Evolutionary conservation across 2,113 vertebrate genomes (phyloP).

Genomic region (Rhagologus leucostigma): DNA sequence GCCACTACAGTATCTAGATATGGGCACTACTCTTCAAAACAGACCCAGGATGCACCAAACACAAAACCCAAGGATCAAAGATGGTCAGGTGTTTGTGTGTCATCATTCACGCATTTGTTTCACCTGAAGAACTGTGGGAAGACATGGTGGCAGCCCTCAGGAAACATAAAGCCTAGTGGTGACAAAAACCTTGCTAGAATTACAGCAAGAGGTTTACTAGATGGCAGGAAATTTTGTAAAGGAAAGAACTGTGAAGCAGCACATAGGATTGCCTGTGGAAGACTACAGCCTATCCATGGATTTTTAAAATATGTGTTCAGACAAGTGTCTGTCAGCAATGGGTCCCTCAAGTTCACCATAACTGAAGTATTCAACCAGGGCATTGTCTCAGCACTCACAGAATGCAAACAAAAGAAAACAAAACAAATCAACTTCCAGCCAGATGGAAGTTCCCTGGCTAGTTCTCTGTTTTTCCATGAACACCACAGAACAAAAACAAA

Average conservation of each 20-base stretch:
- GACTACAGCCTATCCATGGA: no score
- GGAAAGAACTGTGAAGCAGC: neutral
- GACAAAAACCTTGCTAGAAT: neutral
- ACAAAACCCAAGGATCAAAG: neutral
- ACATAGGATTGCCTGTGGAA: neutral
- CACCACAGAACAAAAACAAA: neutral
- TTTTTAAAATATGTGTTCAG: neutral
- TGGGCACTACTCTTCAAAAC: neutral
- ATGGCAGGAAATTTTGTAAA: neutral
- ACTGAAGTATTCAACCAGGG: neutral
- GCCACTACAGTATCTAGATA: neutral
- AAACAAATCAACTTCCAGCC: neutral
- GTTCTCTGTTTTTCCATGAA: neutral
- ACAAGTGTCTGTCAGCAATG: neutral
- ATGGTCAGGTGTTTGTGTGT: neutral
- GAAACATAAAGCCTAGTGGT: neutral
- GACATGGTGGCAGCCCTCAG: neutral
- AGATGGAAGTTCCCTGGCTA: neutral
- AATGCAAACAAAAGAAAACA: neutral
- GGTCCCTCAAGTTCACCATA: neutral
- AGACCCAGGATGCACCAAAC: neutral
- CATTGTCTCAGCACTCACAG: neutral
- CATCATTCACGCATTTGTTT: neutral
- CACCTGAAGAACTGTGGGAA: neutral
- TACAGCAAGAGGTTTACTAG: neutral